phyloP scores from a whole-genome alignment of 2,888 invertebrate genomes.

The Strigamia crassipes region DNA sequence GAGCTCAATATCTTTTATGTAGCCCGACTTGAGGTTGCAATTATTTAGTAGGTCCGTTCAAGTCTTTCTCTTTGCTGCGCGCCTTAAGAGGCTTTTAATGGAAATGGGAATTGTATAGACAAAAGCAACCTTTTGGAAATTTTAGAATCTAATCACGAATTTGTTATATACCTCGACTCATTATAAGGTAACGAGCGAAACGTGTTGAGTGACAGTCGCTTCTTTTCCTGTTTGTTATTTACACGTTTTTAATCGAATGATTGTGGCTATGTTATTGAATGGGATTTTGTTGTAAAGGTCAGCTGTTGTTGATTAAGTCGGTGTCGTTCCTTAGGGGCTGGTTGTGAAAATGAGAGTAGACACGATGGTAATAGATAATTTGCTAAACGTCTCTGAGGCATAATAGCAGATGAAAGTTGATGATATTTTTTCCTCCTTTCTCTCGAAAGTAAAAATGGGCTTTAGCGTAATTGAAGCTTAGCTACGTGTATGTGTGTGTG shows the following conservation, averaged over 20 bases:
- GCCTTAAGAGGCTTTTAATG: constrained; percentile 34
- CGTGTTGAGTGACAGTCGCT: neutral
- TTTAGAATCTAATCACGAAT: constrained; percentile 20
- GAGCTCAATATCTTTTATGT: constrained; percentile 25
- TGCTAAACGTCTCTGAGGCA: constrained; percentile 25
- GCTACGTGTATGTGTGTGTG: neutral
- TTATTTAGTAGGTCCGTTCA: constrained; percentile 17
- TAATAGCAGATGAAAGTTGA: constrained; percentile 32
- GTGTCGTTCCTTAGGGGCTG: constrained; percentile 29
- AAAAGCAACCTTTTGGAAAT: constrained; percentile 35
- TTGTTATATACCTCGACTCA: neutral
- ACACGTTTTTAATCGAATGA: constrained; percentile 12
- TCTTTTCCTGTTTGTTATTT: constrained; percentile 10
- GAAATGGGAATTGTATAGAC: constrained; percentile 33
- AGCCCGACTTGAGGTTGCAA: constrained; percentile 33
- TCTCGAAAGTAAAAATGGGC: constrained; percentile 19
- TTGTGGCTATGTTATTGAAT: constrained; percentile 3
- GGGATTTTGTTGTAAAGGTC: constrained; percentile 35
- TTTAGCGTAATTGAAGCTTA: constrained; percentile 25
- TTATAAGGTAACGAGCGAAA: neutral
- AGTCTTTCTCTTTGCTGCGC: neutral
- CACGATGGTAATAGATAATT: constrained; percentile 42
- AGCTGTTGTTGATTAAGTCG: constrained; percentile 40
- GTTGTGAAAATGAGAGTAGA: constrained; percentile 40
- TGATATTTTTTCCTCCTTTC: constrained; percentile 13